Evolutionary conservation across 2,113 vertebrate genomes (phyloP).

Genomic region (Scytalopus superciliaris): DNA sequence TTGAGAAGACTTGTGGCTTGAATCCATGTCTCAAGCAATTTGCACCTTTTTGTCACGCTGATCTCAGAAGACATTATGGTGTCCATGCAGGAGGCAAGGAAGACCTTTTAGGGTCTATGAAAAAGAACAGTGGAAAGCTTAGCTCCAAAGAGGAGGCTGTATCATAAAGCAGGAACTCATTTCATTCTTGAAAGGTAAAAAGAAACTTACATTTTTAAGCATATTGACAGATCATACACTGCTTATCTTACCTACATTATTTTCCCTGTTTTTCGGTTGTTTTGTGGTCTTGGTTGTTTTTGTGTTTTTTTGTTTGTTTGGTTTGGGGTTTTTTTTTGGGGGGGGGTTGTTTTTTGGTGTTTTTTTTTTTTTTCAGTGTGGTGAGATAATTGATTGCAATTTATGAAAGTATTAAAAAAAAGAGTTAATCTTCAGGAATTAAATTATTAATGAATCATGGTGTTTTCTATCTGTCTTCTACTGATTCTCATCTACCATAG

Average conservation of each 20-base stretch:
- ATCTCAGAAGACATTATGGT: neutral
- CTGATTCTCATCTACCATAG: neutral
- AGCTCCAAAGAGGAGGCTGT: neutral
- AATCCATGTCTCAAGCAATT: neutral
- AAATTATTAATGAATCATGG: neutral
- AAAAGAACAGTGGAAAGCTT: neutral
- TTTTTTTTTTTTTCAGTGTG: neutral
- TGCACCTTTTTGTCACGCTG: neutral
- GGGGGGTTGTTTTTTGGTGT: too few relatives aligned
- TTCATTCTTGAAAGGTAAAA: neutral
- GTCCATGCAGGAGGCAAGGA: neutral
- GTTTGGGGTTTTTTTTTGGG: too few relatives aligned
- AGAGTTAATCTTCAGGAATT: neutral
- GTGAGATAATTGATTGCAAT: neutral
- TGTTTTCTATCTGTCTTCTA: neutral
- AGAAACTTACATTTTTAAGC: neutral
- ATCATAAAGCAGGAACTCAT: neutral
- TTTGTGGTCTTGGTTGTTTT: too few relatives aligned
- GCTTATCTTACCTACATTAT: neutral
- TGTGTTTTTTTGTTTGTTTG: too few relatives aligned
- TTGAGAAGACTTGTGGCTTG: neutral
- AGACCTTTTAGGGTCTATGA: neutral
- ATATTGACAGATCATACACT: neutral
- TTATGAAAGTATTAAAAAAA: neutral
- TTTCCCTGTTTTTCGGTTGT: too few relatives aligned